These are phyloP conservation scores for Lamellibrachia satsuma DNA, from an alignment of 2,888 invertebrate genomes.

Conservation along the genomic window DNA sequence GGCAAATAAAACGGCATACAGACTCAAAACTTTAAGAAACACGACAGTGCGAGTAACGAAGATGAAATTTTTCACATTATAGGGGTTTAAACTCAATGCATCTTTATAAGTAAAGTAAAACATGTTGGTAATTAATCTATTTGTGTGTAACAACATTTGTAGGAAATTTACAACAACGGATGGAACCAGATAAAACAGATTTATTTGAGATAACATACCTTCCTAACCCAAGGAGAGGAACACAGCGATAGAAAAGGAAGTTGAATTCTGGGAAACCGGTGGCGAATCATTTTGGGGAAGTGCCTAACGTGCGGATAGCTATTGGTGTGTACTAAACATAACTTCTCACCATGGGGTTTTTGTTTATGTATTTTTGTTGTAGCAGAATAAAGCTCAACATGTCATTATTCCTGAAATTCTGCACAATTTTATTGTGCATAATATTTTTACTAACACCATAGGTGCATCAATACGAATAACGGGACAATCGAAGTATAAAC, in stretches of 20 bases:
- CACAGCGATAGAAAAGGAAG: slow-evolving; percentile 10
- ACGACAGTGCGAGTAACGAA: background rate
- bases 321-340: no score
- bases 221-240: background rate
- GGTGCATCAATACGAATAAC: no score
- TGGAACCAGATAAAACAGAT: background rate
- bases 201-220: background rate
- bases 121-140: slow-evolving; percentile 8
- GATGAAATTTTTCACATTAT: background rate
- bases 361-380: no score
- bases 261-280: background rate
- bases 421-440: no score
- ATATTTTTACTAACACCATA: no score
- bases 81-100: background rate
- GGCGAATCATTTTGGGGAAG: background rate
- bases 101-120: background rate
- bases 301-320: background rate
- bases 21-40: background rate
- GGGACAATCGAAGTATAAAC: background rate
- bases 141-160: background rate
- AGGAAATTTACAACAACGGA: background rate
- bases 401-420: no score
- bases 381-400: no score
- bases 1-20: background rate
- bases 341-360: no score